A percentile compares a stretch with the other conserved stretches of the same genome.
Evolutionary conservation across 2,113 vertebrate species (phyloP).

Genomic region (Cololabis saira): DNA sequence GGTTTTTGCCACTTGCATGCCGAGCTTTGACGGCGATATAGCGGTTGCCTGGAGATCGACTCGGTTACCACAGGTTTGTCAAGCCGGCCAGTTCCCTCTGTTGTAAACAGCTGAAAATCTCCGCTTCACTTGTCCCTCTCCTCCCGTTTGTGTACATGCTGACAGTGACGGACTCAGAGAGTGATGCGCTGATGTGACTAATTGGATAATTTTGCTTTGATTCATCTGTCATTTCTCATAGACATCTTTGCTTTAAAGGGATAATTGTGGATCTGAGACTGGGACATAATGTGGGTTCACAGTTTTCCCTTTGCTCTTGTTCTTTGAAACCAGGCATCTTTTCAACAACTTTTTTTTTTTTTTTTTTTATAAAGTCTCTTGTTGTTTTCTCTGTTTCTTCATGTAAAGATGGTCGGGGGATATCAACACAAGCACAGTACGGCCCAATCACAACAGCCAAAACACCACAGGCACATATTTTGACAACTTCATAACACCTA

Average conservation of each 20-base stretch:
- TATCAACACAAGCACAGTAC: constrained; percentile 4
- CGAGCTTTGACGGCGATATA: constrained; percentile 30
- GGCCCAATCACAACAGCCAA: neutral
- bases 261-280: constrained; percentile 52
- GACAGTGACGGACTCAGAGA: constrained; percentile 55
- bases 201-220: constrained; percentile 43
- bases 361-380: neutral
- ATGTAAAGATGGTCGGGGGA: neutral
- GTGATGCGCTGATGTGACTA: constrained; percentile 55
- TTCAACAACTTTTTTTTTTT: constrained; percentile 17
- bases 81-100: constrained; percentile 17
- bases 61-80: constrained; percentile 5
- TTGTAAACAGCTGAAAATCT: constrained; percentile 53
- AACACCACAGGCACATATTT: neutral
- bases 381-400: constrained; percentile 18
- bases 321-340: constrained; percentile 22
- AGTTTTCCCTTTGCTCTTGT: constrained; percentile 16
- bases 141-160: constrained; percentile 55
- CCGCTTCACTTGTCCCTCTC: neutral
- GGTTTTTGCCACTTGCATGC: constrained; percentile 10
- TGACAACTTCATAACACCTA: neutral
- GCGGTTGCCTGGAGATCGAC: constrained; percentile 39
- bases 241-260: constrained; percentile 51
- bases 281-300: constrained; percentile 20
- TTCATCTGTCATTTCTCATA: constrained; percentile 65